Percentiles rank a stretch among this genome's conserved stretches.
phyloP scores from a whole-genome alignment of 2,888 invertebrate species.

The Brenthis hecate region DNA sequence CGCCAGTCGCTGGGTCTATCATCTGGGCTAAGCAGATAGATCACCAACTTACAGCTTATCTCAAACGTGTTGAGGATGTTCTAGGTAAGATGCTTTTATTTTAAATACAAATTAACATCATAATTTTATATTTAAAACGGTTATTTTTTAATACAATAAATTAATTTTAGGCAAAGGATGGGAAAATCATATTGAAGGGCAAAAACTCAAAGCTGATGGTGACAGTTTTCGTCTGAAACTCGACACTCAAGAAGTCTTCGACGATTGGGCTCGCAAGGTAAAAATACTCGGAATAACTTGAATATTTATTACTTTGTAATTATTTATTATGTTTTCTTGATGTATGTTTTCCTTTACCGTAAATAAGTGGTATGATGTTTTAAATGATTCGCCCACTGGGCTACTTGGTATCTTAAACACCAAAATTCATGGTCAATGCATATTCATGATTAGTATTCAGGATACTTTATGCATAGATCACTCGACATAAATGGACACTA shows the following conservation, averaged over 20 bases:
- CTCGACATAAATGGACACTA: background rate
- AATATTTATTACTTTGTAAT: background rate
- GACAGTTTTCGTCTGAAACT: constrained; percentile 98
- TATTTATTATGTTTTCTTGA: background rate
- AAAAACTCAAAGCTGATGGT: constrained; percentile 97
- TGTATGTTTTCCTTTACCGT: too few species aligned
- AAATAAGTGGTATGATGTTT: too few species aligned
- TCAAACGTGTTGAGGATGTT: constrained; percentile 98
- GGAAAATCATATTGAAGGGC: constrained; percentile 99
- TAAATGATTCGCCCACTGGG: too few species aligned
- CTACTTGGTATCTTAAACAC: background rate
- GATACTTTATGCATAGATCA: too few species aligned
- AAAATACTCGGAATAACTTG: background rate
- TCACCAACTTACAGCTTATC: constrained; percentile 96
- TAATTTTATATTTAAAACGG: too few species aligned
- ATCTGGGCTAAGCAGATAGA: constrained; percentile 99
- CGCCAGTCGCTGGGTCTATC: constrained; percentile 98
- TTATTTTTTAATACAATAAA: background rate
- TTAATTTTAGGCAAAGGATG: constrained; percentile 91
- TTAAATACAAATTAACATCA: background rate
- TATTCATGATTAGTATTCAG: background rate
- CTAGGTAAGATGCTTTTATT: constrained; percentile 83
- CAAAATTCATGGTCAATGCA: background rate
- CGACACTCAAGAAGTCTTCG: constrained; percentile 98
- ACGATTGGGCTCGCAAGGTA: constrained; percentile 97